phyloP scores from a whole-genome alignment of 2,113 vertebrate species.

The Pomatostomus ruficeps region DNA sequence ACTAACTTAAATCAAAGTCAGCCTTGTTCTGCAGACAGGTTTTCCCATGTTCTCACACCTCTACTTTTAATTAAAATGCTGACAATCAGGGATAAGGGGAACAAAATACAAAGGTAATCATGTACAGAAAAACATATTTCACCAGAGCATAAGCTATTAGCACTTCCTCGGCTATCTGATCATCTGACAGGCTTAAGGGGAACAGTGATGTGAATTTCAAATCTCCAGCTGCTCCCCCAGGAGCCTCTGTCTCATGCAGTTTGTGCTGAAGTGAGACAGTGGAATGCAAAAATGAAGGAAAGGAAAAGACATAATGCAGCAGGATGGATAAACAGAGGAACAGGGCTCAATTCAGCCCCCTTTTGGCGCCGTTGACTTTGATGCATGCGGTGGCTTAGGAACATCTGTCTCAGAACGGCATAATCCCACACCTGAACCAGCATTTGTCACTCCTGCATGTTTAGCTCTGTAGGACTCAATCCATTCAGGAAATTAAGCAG shows the following conservation, averaged over 20 bases:
- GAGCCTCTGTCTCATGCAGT: constrained; percentile 43
- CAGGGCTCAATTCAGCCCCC: neutral
- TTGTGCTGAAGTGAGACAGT: constrained; percentile 30
- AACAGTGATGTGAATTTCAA: constrained; percentile 71
- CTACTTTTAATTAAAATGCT: constrained; percentile 78
- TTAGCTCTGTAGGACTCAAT: neutral
- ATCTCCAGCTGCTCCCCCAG: constrained; percentile 36
- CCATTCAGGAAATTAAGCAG: constrained; percentile 6
- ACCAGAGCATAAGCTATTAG: constrained; percentile 71
- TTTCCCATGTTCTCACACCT: constrained; percentile 67
- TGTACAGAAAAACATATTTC: constrained; percentile 73
- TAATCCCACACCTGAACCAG: neutral
- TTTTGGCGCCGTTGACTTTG: neutral
- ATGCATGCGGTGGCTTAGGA: neutral
- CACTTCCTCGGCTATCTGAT: constrained; percentile 69
- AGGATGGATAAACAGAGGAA: neutral
- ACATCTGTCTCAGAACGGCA: neutral
- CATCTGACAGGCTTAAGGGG: constrained; percentile 71
- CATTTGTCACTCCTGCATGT: neutral
- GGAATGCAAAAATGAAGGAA: constrained; percentile 18
- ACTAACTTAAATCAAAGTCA: constrained; percentile 61
- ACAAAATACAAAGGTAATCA: constrained; percentile 74
- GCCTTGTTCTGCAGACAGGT: constrained; percentile 39
- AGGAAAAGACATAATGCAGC: neutral
- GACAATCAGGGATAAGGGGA: constrained; percentile 68